Evolutionary conservation across 1,140 invertebrate species (phyloP), one percentile per base, ranked within the genome.

Genomic region (Megathymus violae): DNA sequence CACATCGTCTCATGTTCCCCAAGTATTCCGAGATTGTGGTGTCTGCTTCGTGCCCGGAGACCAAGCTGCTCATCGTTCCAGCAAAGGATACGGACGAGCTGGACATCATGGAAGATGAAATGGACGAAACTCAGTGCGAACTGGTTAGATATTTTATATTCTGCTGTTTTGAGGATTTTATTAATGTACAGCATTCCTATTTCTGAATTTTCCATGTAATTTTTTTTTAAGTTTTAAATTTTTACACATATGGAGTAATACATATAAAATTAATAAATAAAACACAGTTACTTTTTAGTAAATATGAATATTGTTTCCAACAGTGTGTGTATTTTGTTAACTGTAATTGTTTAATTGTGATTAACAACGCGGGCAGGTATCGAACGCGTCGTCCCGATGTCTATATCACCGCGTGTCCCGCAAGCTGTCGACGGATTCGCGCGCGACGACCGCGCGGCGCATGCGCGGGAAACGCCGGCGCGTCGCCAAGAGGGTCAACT

Each of bases 21-120:
- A 87, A 84, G 65, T 87, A 84, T 0, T 89, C 87, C 0, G 82
- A 88, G 51, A 67, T 88, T 19, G 38, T 80, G 6, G 84, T 81
- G 4, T 72, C 74, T 0, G 54, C 43, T 7, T 62, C 69, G 1
- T 88, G 84, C 34, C 85, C 85, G 0, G 84, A 89, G 50, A 89
- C 87, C 0, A 87, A 85, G 51, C 74, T 89, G 4, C 64, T 89
- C 3, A 87, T 89, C n/a, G 61, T 89, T 0, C 84, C 84, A 0
- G 78, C 87, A 0, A 88, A 87, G 19, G 87, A 88, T 11, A 70
- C 78, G 0, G 85, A 89, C 15, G 84, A 87, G 31, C 16, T 86
- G 40, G 87, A 89, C 34, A 87, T 89, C 17, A 86, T 89, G 87
- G 85, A 89, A 25, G 84, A 88, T 36, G 87, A 89, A 31, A 10